Base-by-base conservation (phyloP, 2,113 vertebrate species). In the Saimiri boliviensis region DNA sequence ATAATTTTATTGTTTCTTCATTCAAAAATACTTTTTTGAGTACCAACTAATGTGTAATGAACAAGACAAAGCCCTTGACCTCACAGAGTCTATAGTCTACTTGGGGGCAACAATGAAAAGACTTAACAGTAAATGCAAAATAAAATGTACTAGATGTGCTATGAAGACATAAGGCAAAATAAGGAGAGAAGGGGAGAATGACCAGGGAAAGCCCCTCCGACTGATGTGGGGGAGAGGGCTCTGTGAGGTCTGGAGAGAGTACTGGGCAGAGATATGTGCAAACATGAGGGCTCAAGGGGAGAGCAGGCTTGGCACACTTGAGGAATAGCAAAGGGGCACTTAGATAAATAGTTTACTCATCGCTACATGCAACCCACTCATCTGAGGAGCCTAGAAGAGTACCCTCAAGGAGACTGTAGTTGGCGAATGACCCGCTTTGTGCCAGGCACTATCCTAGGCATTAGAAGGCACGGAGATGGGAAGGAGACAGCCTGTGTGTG, bases 21-120 rank as follows among this genome's bases (percentile, higher is more conserved):
- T 27, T 87, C 19, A 77, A 52, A 90, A 89, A 83, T 63, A 37
- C 12, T 45, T 94, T 94, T 85, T 49, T 89, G 42, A 93, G 58
- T 45, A 49, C 9, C 45, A 19, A 42, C 13, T 32, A 12, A 13
- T 47, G 13, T 73, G 37, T 2, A 40, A 10, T 30, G 19, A 85
- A 56, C 9, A 84, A 88, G 70, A 82, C 35, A 73, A 91, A 94
- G 60, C 21, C 35, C 56, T 56, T 79, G 37, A 30, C 25, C 19
- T 77, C 68, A 23, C 32, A 84, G n/a, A 83, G 30, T 14, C 63
- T 40, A 58, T 0, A 84, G 56, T 20, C 45, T 91, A 60, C 30
- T 37, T 3, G 47, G 42, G 19, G 2, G 20, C 74, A 13, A 80
- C 1, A 86, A 47, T 47, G 47, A 92, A 60, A 11, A 86, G 8